Evolutionary conservation across 2,113 vertebrate genomes (phyloP).

Genomic region (Gila orcuttii): DNA sequence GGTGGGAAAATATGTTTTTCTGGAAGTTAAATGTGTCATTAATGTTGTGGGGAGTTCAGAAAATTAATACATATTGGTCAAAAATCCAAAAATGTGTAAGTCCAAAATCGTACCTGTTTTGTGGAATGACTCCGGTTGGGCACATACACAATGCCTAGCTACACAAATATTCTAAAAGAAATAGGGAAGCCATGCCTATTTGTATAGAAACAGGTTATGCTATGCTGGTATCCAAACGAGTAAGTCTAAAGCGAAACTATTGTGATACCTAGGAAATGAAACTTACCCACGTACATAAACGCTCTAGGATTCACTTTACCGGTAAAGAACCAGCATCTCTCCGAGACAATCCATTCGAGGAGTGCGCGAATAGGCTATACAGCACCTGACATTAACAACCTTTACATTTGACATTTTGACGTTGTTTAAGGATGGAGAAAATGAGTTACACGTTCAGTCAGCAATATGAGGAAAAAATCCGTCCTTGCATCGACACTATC

Average conservation of each 20-base stretch:
- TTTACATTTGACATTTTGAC: background rate
- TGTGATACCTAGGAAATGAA: background rate
- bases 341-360: background rate
- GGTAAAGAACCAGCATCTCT: background rate
- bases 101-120: too few species aligned
- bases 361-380: background rate
- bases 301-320: background rate
- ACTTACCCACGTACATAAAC: background rate
- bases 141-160: too few species aligned
- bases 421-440: background rate
- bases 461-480: slow-evolving; percentile 66
- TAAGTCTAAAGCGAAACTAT: background rate
- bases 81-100: too few species aligned
- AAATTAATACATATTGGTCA: too few species aligned
- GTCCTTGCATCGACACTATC: slow-evolving; percentile 76
- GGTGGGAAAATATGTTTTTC: too few species aligned
- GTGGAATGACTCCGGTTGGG: too few species aligned
- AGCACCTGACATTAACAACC: background rate
- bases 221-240: too few species aligned
- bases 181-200: too few species aligned
- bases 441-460: slow-evolving; percentile 25
- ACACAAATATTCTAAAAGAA: too few species aligned
- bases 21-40: too few species aligned
- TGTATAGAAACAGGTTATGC: too few species aligned
- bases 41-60: too few species aligned